A percentile compares a stretch with the other conserved stretches of the same genome.
phyloP scores from a whole-genome alignment of 2,113 vertebrate genomes.

The Craseonycteris thonglongyai region DNA sequence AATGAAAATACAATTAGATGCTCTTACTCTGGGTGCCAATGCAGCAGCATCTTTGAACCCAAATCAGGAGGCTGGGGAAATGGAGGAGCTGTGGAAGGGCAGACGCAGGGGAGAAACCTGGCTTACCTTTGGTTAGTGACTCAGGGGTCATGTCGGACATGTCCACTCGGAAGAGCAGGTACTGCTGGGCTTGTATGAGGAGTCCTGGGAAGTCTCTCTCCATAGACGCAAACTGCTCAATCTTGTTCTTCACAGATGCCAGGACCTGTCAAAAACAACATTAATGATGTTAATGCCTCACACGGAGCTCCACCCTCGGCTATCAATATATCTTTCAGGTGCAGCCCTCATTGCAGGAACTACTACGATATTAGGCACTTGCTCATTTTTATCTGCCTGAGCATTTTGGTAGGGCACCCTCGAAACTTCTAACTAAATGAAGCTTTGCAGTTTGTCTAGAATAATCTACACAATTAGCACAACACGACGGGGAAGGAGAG shows the following conservation, averaged over 20 bases:
- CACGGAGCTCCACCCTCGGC: background rate
- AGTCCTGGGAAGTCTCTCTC: conserved; percentile 89
- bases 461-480: background rate
- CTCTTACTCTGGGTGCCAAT: background rate
- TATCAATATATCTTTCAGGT: background rate
- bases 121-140: conserved; percentile 77
- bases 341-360: background rate
- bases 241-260: conserved; percentile 94
- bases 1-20: background rate
- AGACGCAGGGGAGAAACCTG: background rate
- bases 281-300: background rate
- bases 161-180: conserved; percentile 90
- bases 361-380: background rate
- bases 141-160: conserved; percentile 54
- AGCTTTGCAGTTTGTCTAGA: conserved; percentile 19
- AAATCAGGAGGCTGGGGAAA: background rate
- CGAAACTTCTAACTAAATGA: conserved; percentile 28
- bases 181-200: conserved; percentile 91
- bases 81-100: background rate
- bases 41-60: background rate
- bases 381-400: conserved; percentile 33
- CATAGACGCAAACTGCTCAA: conserved; percentile 86
- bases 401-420: conserved; percentile 14
- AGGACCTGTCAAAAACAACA: conserved; percentile 85
- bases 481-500: background rate